Percentiles rank a stretch among this genome's conserved stretches.
These are phyloP conservation scores for Dynastes maya DNA, from an alignment of 2,888 invertebrate genomes.

Conservation along the genomic window DNA sequence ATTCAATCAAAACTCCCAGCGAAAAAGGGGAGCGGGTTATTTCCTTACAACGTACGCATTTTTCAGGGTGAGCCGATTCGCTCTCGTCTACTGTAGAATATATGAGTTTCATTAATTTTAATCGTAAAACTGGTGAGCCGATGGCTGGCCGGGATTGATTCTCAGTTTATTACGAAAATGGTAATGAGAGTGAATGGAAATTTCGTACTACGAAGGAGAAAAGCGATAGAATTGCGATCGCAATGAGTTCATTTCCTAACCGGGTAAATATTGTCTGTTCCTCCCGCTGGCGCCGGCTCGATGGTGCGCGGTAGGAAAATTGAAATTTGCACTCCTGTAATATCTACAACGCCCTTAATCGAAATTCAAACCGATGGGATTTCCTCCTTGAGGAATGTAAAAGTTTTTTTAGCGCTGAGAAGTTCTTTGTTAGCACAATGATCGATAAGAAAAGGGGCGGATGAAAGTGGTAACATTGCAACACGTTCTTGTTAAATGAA, in stretches of 20 bases:
- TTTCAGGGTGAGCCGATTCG: background rate
- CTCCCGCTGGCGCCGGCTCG: background rate
- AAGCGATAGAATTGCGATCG: background rate
- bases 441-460: no score
- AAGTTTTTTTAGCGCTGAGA: no score
- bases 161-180: background rate
- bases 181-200: slow-evolving; percentile 5
- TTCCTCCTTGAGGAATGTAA: no score
- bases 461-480: no score
- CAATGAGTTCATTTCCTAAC: background rate
- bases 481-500: no score
- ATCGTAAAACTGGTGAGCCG: background rate
- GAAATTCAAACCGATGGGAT: slow-evolving; percentile 3
- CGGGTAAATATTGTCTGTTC: slow-evolving; percentile 9
- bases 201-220: background rate
- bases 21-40: background rate
- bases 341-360: background rate
- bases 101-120: slow-evolving; percentile 17
- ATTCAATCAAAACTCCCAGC: slow-evolving; percentile 7
- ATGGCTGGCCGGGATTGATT: background rate
- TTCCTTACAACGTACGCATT: background rate
- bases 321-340: slow-evolving; percentile 7
- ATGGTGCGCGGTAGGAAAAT: background rate
- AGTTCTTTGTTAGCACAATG: no score
- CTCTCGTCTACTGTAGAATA: background rate